Evolutionary conservation across 1,140 invertebrate genomes (phyloP).

Genomic region (Pissodes strobi): DNA sequence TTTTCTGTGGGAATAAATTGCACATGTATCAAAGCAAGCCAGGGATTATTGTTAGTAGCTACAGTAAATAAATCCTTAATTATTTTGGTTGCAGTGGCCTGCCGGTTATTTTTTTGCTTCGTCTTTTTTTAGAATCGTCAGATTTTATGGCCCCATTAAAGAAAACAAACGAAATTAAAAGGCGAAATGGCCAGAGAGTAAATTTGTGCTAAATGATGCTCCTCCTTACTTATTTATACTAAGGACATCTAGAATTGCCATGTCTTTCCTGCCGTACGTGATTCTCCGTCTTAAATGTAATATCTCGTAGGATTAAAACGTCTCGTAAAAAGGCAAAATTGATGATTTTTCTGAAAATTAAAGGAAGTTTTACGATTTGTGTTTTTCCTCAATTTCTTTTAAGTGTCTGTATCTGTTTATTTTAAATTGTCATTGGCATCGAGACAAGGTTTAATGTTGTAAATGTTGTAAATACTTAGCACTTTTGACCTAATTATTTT

Average conservation of each 20-base stretch:
- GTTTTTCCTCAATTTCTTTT: too few species aligned
- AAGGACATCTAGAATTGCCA: slow-evolving; percentile 14
- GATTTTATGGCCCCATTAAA: slow-evolving; percentile 26
- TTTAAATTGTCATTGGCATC: too few species aligned
- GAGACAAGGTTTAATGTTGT: too few species aligned
- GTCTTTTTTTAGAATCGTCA: slow-evolving; percentile 4
- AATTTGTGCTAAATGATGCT: slow-evolving; percentile 25
- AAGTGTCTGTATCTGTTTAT: too few species aligned
- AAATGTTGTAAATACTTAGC: too few species aligned
- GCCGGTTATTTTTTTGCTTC: neutral
- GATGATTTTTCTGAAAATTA: slow-evolving; percentile 18
- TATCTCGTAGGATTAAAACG: slow-evolving; percentile 32
- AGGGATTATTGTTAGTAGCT: too few species aligned
- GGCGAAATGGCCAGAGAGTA: slow-evolving; percentile 26
- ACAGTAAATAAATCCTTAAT: too few species aligned
- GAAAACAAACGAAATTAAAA: slow-evolving; percentile 32
- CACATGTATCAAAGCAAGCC: too few species aligned
- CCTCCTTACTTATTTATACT: slow-evolving; percentile 25
- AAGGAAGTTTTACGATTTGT: neutral
- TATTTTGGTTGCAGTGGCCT: neutral
- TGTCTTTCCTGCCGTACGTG: slow-evolving; percentile 24
- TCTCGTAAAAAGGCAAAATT: slow-evolving; percentile 35
- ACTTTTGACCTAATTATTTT: too few species aligned
- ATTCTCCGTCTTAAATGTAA: slow-evolving; percentile 17
- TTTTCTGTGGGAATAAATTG: too few species aligned